Base-by-base conservation (phyloP, 37 sponge, comb jelly and placozoan species). In the Cladorhizidae sp. region DNA sequence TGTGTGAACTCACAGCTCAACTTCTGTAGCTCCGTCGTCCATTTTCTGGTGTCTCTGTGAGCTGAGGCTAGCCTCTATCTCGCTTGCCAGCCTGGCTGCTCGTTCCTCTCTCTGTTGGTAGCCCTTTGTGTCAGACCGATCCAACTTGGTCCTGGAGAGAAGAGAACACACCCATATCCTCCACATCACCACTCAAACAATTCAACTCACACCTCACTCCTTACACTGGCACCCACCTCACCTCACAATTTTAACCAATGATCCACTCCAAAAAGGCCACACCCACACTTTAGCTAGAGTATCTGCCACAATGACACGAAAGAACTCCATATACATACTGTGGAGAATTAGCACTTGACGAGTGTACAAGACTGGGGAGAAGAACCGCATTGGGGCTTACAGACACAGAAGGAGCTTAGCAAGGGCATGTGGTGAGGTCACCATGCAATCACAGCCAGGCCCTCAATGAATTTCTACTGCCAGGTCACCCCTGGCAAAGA, bases 81-180 rank as follows among this genome's bases (percentile, higher is more conserved):
- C 87, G 17, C n/a, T 29, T 62, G 91, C 91, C 3, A 83, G 37
- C 61, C 49, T 65, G 21, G 37, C 54, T 20, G 92, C 92, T 22
- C 70, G 32, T 20, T 36, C 58, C 26, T 83, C 84, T 22, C 88
- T 56, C 57, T 57, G 52, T 64, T 35, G 50, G 71, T 63, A 86
- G 3, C 75, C 76, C 31, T 82, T 58, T 38, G 64, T 74, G 64
- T 91, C 72, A 0, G 64, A 23, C 7, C 62, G 28, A 20, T 67
- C 57, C 64, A 91, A 76, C 23, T 76, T 28, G 36, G 91, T 91
- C 67, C 91, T 91, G n/a, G n/a, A n/a, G n/a, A n/a, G n/a, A n/a
- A n/a, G n/a, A n/a, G 74, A 33, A 51, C 50, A 14, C 12, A 76
- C 29, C 22, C 42, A 64, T n/a, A n/a, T n/a, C n/a, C n/a, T n/a